Percentiles rank a stretch among this genome's conserved stretches.
These are phyloP conservation scores for Phragmatobia fuliginosa DNA, from an alignment of 2,888 invertebrate genomes.

Conservation along the genomic window DNA sequence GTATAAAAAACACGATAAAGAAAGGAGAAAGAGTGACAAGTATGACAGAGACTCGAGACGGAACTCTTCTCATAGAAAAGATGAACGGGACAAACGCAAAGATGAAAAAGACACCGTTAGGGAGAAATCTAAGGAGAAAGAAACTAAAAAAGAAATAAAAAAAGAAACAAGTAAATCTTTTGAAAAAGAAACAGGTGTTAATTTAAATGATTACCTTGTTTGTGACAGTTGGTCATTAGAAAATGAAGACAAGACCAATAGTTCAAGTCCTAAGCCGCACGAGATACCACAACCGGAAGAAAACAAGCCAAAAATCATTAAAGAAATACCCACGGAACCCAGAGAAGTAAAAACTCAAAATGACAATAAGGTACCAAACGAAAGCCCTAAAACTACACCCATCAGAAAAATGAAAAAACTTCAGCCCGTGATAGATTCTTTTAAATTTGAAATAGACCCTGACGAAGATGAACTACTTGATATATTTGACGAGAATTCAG, in stretches of 20 bases:
- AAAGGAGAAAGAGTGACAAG: slow-evolving; percentile 45
- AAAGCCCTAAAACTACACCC: slow-evolving; percentile 47
- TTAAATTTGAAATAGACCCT: slow-evolving; percentile 78
- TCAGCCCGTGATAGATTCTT: slow-evolving; percentile 76
- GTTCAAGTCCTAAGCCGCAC: slow-evolving; percentile 61
- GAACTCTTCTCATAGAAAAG: slow-evolving; percentile 37
- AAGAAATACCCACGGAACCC: slow-evolving; percentile 41
- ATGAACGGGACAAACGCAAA: slow-evolving; percentile 45
- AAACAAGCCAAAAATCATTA: slow-evolving; percentile 18
- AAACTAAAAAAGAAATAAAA: slow-evolving; percentile 44
- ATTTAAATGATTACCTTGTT: slow-evolving; percentile 77
- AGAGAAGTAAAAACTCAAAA: slow-evolving; percentile 44
- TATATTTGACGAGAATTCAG: slow-evolving; percentile 67
- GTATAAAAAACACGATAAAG: slow-evolving; percentile 30
- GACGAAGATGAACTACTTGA: slow-evolving; percentile 75
- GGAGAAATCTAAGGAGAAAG: slow-evolving; percentile 50
- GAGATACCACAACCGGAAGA: slow-evolving; percentile 3
- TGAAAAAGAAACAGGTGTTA: slow-evolving; percentile 70
- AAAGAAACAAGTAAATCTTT: slow-evolving; percentile 36
- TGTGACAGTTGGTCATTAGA: slow-evolving; percentile 84
- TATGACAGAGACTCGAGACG: slow-evolving; percentile 49
- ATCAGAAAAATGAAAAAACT: slow-evolving; percentile 64
- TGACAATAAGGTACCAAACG: slow-evolving; percentile 33
- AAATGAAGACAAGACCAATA: slow-evolving; percentile 72
- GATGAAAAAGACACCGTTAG: slow-evolving; percentile 49